phyloP scores from a whole-genome alignment of 2,888 invertebrate species.

The Lucinisca nassula region DNA sequence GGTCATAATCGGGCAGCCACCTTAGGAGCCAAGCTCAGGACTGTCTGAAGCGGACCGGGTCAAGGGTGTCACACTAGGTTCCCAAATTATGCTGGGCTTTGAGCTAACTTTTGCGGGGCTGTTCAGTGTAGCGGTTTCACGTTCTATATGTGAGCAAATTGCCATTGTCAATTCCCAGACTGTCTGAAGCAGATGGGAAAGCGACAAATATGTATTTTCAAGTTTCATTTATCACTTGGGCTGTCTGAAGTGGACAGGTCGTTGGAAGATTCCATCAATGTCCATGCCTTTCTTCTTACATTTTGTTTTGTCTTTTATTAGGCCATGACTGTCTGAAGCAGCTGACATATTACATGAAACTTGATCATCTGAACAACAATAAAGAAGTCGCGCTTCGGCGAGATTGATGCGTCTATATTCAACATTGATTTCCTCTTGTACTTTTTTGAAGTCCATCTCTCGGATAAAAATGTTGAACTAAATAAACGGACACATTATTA shows the following conservation, averaged over 20 bases:
- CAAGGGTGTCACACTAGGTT: background rate
- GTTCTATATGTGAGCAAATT: too few relatives aligned
- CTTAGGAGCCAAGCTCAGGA: background rate
- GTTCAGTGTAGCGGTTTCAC: too few relatives aligned
- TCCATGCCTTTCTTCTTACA: background rate
- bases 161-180: background rate
- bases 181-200: background rate
- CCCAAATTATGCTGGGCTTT: too few relatives aligned
- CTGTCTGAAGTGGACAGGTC: slow-evolving; percentile 6
- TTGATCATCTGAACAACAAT: too few relatives aligned
- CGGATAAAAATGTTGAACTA: too few relatives aligned
- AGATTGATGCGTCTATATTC: too few relatives aligned
- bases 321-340: slow-evolving; percentile 7
- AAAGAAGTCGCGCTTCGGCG: too few relatives aligned
- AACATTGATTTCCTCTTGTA: too few relatives aligned
- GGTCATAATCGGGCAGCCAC: background rate
- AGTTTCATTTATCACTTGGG: background rate
- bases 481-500: too few relatives aligned
- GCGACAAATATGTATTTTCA: background rate
- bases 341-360: slow-evolving; percentile 1
- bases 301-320: background rate
- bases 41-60: slow-evolving; percentile 7
- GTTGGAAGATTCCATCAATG: background rate
- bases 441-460: too few relatives aligned
- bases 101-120: too few relatives aligned